Base-by-base conservation (phyloP, 2,888 invertebrate genomes). In the Ptychoptera contaminata region DNA sequence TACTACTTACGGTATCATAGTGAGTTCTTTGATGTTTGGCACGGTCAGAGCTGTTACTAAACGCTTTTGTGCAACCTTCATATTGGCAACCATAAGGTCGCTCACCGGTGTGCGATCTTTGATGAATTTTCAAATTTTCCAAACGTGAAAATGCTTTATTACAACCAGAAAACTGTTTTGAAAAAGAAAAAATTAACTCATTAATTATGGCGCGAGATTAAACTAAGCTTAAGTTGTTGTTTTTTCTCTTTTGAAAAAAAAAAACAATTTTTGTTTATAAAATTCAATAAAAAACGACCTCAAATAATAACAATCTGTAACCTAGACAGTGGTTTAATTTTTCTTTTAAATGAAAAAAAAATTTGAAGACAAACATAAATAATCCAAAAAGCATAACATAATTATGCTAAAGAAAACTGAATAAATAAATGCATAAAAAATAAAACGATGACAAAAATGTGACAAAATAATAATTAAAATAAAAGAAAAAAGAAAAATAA, bases 21-120 rank as follows among this genome's bases (percentile, higher is more conserved):
- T 98, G 98, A 1, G 97, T 98, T 55, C 97, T 71, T 69, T 97
- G 96, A 68, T 98, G 98, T 66, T 98, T 98, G 8, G 97, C 97
- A 43, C 97, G 71, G 62, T 98, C 98, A 1, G 94, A 96, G 49
- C 96, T 96, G 67, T 98, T 98, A 58, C 93, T 94, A 69, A 98
- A 98, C 2, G 96, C 92, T 65, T 98, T 97, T 40, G 80, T 70
- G 63, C 97, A 98, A 44, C 86, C 85, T 1, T 82, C 77, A 52
- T 88, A 90, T 53, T 93, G 92, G 58, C 97, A 98, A 46, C 85
- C 76, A 59, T 97, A 97, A 0, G 97, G 97, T 37, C 94, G 74
- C 64, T 97, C 97, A 0, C 97, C 97, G 0, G 93, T 94, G 62
- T 94, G 93, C 2, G 91, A 91, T 32, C 93, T 69, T 49, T 93